Percentiles rank a stretch among this genome's conserved stretches.
Conservation (phyloP, 2,797 vertebrate species). For the Tympanoctomys barrerae region DNA sequence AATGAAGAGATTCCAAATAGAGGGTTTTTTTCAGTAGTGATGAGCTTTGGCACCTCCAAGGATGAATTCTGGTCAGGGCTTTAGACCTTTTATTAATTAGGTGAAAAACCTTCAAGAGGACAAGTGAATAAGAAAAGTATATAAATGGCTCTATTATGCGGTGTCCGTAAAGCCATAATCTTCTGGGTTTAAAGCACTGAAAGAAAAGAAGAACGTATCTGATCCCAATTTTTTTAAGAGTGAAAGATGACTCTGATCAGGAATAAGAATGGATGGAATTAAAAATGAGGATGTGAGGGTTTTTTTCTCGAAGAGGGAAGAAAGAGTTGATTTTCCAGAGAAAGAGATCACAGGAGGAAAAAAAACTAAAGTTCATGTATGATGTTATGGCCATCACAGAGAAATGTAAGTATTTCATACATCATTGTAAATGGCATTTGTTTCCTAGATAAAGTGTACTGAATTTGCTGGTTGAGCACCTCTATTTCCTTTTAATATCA, state of each 20-base stretch:
- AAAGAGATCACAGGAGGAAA: neutral
- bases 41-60: neutral
- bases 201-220: neutral
- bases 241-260: neutral
- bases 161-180: conserved; percentile 1
- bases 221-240: neutral
- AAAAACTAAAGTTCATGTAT: neutral
- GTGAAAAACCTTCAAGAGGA: neutral
- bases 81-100: neutral
- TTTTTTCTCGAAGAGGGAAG: neutral
- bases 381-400: neutral
- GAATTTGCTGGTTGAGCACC: neutral
- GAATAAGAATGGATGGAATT: neutral
- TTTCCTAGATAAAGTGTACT: conserved; percentile 10
- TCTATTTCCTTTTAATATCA: conserved; percentile 33
- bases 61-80: neutral
- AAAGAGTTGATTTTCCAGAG: neutral
- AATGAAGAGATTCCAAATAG: neutral
- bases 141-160: neutral
- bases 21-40: neutral
- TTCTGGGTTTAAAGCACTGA: neutral
- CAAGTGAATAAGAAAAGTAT: neutral
- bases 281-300: neutral
- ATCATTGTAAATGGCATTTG: neutral
- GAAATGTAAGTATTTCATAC: neutral